Evolutionary conservation across 2,888 invertebrate genomes (phyloP).

Genomic region (Marronus borbonicus): DNA sequence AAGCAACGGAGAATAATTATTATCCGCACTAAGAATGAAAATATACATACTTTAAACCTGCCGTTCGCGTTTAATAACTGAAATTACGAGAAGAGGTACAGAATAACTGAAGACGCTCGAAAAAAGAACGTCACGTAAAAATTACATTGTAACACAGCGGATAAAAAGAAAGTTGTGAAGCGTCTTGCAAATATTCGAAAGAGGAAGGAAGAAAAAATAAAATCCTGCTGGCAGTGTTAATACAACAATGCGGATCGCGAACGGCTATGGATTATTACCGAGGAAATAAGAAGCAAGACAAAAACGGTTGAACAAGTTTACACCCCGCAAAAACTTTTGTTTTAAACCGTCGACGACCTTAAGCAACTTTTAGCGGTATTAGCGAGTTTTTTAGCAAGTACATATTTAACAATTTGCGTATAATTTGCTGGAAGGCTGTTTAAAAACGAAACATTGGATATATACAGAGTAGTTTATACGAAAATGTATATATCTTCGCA

Average conservation of each 20-base stretch:
- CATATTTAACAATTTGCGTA: constrained; percentile 2
- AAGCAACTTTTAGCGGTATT: constrained; percentile 3
- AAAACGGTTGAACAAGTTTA: constrained; percentile 1
- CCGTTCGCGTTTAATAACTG: not conserved
- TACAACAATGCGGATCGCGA: not conserved
- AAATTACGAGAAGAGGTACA: not conserved
- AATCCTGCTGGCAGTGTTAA: not conserved
- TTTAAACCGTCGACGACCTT: constrained; percentile 18
- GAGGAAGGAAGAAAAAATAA: not conserved
- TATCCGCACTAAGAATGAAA: not conserved
- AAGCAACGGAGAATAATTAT: not conserved
- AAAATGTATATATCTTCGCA: no score
- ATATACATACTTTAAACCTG: not conserved
- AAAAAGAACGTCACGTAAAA: not conserved
- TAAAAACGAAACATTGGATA: not conserved
- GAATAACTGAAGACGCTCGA: not conserved
- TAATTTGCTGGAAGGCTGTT: not conserved
- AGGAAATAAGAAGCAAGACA: not conserved
- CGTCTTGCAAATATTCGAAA: not conserved
- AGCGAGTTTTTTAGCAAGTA: not conserved
- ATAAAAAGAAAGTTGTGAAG: not conserved
- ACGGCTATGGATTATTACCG: not conserved
- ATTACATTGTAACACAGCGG: constrained; percentile 2
- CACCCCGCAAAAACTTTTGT: constrained; percentile 18
- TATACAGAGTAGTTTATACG: not conserved